These are phyloP conservation scores for Hirundichthys speculiger DNA, from an alignment of 2,113 vertebrate species.

Conservation along the genomic window DNA sequence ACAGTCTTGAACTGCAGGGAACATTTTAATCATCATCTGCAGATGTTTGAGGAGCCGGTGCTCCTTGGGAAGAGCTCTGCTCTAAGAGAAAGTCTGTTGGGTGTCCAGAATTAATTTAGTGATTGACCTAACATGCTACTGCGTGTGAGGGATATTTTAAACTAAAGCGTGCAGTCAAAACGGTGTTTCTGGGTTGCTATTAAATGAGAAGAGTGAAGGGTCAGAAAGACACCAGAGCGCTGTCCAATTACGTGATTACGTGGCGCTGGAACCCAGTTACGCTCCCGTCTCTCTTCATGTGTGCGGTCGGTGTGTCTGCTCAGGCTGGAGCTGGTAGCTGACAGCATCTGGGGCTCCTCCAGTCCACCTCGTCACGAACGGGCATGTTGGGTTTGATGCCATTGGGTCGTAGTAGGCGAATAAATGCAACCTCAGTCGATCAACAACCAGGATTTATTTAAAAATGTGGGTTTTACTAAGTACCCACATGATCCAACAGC, in stretches of 20 bases:
- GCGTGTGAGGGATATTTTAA: conserved; percentile 17
- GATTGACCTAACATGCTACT: conserved; percentile 13
- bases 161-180: conserved; percentile 17
- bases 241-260: conserved; percentile 45
- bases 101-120: conserved; percentile 1
- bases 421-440: too few species aligned
- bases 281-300: conserved; percentile 1
- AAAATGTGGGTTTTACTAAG: too few species aligned
- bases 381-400: too few species aligned
- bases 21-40: background rate
- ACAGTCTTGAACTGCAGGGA: too few species aligned
- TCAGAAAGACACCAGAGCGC: conserved; percentile 39
- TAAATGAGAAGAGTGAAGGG: conserved; percentile 38
- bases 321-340: too few species aligned
- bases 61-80: background rate
- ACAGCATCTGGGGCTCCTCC: too few species aligned
- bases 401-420: too few species aligned
- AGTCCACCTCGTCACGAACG: too few species aligned
- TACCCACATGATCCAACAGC: too few species aligned
- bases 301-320: conserved; percentile 2
- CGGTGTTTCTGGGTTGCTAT: conserved; percentile 48
- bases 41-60: too few species aligned
- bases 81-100: background rate
- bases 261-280: conserved; percentile 31
- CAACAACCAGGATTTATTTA: too few species aligned